These are phyloP conservation scores for Ranitomeya imitator DNA, from an alignment of 2,113 vertebrate species.

Conservation along the genomic window DNA sequence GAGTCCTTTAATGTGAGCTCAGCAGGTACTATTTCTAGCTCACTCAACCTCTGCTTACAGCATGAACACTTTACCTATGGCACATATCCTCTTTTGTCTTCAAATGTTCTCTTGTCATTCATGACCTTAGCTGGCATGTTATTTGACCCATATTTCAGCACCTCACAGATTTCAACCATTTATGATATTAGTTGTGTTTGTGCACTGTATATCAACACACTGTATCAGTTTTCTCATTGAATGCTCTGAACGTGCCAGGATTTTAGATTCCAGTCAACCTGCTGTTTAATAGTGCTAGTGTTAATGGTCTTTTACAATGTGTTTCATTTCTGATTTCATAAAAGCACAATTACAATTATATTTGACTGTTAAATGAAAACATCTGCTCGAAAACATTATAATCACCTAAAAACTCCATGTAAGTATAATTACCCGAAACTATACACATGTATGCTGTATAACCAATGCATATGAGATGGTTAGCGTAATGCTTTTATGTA, in stretches of 20 bases:
- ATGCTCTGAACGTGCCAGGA: neutral
- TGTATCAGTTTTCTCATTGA: neutral
- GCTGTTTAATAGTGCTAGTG: conserved; percentile 18
- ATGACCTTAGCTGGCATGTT: conserved; percentile 10
- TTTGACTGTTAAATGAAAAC: conserved; percentile 18
- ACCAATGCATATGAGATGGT: neutral
- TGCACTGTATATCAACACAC: neutral
- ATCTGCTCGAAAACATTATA: conserved; percentile 10
- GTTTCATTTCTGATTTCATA: conserved; percentile 28
- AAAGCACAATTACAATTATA: conserved; percentile 26
- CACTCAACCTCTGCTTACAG: conserved; percentile 33
- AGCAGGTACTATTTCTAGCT: conserved; percentile 42
- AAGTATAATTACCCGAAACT: conserved; percentile 12
- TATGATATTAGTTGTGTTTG: neutral
- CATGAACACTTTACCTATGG: conserved; percentile 27
- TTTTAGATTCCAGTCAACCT: conserved; percentile 28
- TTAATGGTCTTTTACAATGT: conserved; percentile 29
- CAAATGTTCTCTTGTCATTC: conserved; percentile 1
- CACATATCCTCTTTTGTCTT: conserved; percentile 12
- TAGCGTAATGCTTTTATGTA: neutral
- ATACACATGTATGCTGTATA: neutral
- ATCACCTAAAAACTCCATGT: conserved; percentile 28
- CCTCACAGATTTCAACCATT: conserved; percentile 21
- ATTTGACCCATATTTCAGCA: conserved; percentile 18
- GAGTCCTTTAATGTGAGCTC: conserved; percentile 43